phyloP scores from a whole-genome alignment of 1,140 invertebrate genomes.

The Euwallacea fornicatus region DNA sequence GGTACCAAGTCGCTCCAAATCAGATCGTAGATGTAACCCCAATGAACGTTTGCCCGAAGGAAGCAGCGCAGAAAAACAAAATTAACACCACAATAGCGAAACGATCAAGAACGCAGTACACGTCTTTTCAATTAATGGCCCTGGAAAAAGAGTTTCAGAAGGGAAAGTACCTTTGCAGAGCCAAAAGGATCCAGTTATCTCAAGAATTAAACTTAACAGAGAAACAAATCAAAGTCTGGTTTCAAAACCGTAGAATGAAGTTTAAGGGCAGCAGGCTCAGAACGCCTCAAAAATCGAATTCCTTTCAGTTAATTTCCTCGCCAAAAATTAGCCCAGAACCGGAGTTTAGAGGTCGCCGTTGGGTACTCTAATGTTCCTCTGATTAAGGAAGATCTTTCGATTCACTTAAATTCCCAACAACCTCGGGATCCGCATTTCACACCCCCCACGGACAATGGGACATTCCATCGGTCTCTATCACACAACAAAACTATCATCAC shows the following conservation, averaged over 20 bases:
- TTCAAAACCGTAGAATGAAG: constrained; percentile 69
- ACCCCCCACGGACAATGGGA: too few species aligned
- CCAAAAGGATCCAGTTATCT: constrained; percentile 78
- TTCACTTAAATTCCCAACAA: too few species aligned
- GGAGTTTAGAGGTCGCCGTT: too few species aligned
- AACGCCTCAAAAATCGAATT: neutral
- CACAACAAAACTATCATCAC: too few species aligned
- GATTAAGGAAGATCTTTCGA: too few species aligned
- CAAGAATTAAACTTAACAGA: constrained; percentile 72
- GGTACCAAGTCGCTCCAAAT: too few species aligned
- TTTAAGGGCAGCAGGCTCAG: constrained; percentile 56
- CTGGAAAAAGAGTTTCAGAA: constrained; percentile 80
- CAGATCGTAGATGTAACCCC: too few species aligned
- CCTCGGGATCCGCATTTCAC: too few species aligned
- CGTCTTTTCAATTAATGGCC: constrained; percentile 76
- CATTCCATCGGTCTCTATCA: too few species aligned
- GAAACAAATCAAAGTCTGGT: constrained; percentile 92
- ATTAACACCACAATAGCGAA: constrained; percentile 25
- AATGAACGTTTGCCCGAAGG: too few species aligned
- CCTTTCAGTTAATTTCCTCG: neutral
- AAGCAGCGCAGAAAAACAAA: too few species aligned
- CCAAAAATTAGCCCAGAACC: neutral
- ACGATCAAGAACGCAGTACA: constrained; percentile 73
- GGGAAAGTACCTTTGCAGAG: constrained; percentile 77
- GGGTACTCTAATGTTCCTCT: too few species aligned